Evolutionary conservation across 1,140 invertebrate species (phyloP).

Genomic region (Calliphora vicina): DNA sequence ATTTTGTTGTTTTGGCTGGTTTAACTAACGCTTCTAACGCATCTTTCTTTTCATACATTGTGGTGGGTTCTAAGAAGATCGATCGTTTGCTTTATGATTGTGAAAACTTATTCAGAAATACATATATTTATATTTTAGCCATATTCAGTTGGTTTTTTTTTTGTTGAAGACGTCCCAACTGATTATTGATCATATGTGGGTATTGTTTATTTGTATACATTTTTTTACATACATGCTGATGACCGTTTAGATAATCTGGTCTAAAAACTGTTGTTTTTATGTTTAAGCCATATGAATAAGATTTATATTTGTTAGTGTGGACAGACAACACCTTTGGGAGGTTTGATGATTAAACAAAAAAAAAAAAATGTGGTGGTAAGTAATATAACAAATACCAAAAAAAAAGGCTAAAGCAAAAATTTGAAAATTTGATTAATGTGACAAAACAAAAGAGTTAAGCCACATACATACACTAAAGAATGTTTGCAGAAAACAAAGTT

Average conservation of each 20-base stretch:
- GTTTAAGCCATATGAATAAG: too few relatives aligned
- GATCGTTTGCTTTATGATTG: conserved; percentile 25
- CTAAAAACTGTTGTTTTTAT: neutral
- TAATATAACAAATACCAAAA: too few relatives aligned
- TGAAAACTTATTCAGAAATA: conserved; percentile 27
- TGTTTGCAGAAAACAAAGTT: too few relatives aligned
- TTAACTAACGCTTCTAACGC: conserved; percentile 29
- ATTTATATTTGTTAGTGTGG: neutral
- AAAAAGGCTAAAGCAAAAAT: too few relatives aligned
- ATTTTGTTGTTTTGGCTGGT: neutral
- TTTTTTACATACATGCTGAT: neutral
- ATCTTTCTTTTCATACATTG: neutral
- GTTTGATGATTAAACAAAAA: neutral
- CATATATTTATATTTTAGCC: neutral
- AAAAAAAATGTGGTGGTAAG: neutral
- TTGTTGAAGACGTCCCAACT: neutral
- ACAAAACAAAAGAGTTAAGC: conserved; percentile 37
- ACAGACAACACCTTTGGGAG: neutral
- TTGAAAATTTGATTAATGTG: conserved; percentile 12
- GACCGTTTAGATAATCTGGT: conserved; percentile 9
- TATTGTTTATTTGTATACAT: neutral
- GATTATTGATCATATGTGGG: conserved; percentile 1
- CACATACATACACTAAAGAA: too few relatives aligned
- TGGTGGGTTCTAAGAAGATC: conserved; percentile 23
- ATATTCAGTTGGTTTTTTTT: too few relatives aligned